phyloP scores from a whole-genome alignment of 2,113 vertebrate genomes.

The Chamaea fasciata region DNA sequence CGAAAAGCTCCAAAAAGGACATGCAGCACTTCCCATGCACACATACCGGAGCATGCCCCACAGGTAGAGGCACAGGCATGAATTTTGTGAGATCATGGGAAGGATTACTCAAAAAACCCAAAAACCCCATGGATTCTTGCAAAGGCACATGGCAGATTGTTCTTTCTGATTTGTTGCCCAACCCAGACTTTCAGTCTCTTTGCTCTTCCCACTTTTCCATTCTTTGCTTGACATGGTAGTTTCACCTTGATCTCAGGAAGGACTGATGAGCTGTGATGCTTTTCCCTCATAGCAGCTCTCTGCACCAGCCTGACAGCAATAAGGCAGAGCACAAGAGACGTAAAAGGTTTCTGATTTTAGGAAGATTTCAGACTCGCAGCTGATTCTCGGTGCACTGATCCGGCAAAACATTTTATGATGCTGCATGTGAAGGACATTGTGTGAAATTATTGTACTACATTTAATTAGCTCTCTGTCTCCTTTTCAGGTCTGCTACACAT shows the following conservation, averaged over 20 bases:
- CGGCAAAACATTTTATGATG: background rate
- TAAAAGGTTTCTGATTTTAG: background rate
- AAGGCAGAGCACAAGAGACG: background rate
- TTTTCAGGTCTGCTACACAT: background rate
- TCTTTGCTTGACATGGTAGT: background rate
- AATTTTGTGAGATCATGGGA: background rate
- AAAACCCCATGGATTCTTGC: fast-evolving
- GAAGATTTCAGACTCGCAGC: background rate
- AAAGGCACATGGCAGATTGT: fast-evolving
- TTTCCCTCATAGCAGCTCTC: background rate
- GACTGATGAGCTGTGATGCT: background rate
- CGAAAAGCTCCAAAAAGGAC: background rate
- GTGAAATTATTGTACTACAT: slow-evolving; percentile 8
- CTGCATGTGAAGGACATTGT: background rate
- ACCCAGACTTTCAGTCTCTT: background rate
- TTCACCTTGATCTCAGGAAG: background rate
- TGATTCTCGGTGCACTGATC: background rate
- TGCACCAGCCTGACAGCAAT: background rate
- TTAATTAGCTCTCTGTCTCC: slow-evolving; percentile 24
- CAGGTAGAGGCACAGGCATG: background rate
- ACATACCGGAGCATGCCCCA: fast-evolving
- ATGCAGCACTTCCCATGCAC: background rate
- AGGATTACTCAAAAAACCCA: background rate
- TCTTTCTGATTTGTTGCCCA: background rate
- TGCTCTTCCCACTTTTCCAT: background rate